Conservation (phyloP, 1,140 invertebrate species). For the Pararge aegeria region DNA sequence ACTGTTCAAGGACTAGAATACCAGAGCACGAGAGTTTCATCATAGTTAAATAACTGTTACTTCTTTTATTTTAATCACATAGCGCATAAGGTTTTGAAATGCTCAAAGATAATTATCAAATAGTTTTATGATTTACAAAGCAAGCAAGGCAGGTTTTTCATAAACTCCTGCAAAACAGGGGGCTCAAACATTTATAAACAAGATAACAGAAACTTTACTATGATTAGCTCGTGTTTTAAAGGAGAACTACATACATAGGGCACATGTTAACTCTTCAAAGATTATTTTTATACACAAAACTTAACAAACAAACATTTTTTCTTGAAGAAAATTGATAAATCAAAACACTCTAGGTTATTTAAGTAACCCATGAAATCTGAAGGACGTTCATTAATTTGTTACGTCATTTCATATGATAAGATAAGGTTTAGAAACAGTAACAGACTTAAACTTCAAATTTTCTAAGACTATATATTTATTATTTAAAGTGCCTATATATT, state of each 20-base stretch:
- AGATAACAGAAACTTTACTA: neutral
- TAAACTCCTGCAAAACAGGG: neutral
- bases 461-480: too few species aligned
- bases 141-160: too few species aligned
- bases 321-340: neutral
- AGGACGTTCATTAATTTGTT: slow-evolving; percentile 9
- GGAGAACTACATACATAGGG: neutral
- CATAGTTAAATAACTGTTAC: too few species aligned
- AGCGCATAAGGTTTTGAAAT: too few species aligned
- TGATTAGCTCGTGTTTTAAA: neutral
- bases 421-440: neutral
- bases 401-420: neutral
- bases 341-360: slow-evolving; percentile 11
- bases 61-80: too few species aligned
- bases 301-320: neutral
- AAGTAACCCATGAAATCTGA: slow-evolving; percentile 8
- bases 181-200: neutral
- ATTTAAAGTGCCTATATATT: too few species aligned
- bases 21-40: too few species aligned
- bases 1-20: too few species aligned
- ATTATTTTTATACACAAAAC: neutral
- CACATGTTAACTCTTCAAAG: neutral
- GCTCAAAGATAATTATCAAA: too few species aligned
- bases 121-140: too few species aligned
- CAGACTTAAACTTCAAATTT: neutral